Base-by-base conservation (phyloP, 2,797 vertebrate species). In the Morus bassanus region DNA sequence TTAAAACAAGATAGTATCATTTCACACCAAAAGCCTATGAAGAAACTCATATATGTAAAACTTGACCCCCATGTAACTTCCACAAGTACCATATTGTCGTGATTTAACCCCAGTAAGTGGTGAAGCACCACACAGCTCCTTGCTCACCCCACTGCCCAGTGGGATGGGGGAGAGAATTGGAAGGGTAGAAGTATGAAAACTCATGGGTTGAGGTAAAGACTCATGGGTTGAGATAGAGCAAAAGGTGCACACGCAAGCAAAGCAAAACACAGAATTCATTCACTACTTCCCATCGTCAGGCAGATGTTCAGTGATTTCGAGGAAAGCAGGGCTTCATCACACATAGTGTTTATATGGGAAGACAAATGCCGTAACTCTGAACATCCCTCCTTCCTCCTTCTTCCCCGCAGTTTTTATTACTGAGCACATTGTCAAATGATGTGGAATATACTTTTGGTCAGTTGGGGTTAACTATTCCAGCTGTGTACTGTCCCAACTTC, bases 171-270 rank as follows among this genome's bases (percentile, higher is more conserved):
- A 74, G 33, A 70, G 11, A 63, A 45, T 0, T 35, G 18, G 16
- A 79, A 82, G 8, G 8, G 3, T 65, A 46, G 54, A 91, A 64
- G 10, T 23, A 28, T 4, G 4, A 57, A 81, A 87, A 17, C 9
- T 78, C 10, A 4, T 18, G 24, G 33, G 4, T 5, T 51, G 50
- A 48, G 30, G 28, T 23, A 64, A 57, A 76, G 23, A 31, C 2
- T 56, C 17, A 28, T 2, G 35, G 5, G 12, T 13, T 43, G 23
- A 56, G 11, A n/a, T 5, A 43, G 16, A 65, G 6, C 21, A 80
- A 81, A 84, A 60, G 2, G n/a, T 77, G 7, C 18, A 33, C 0
- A 0, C 0, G 0, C 11, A 65, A 80, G 11, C 14, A 73, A 77
- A 73, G 15, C 6, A 56, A 83, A 83, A 54, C 13, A 41, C 43